Conservation (phyloP, 2,888 invertebrate genomes). For the Napeogenes inachia region DNA sequence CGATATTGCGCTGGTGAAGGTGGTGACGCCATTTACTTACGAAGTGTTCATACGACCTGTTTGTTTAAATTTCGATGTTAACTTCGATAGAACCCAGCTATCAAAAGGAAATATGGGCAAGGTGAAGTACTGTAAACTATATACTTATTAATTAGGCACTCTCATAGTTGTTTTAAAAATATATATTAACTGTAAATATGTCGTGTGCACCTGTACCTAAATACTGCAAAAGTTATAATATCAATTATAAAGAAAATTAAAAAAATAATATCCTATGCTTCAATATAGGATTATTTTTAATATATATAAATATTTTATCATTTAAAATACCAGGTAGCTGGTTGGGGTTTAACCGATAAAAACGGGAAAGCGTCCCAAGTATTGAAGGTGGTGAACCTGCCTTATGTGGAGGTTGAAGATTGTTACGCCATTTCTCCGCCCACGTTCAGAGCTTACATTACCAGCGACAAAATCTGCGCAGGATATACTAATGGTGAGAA, state of each 20-base stretch:
- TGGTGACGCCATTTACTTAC: conserved; percentile 55
- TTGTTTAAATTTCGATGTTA: conserved; percentile 61
- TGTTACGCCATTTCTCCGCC: conserved; percentile 35
- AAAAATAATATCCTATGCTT: no score
- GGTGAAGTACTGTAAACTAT: neutral
- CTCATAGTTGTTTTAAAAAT: no score
- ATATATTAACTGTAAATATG: no score
- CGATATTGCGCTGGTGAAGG: conserved; percentile 73
- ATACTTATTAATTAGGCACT: no score
- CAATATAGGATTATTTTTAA: no score
- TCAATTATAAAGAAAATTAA: no score
- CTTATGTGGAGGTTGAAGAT: conserved; percentile 36
- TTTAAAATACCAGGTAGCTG: conserved; percentile 39
- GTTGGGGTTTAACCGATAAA: conserved; percentile 43
- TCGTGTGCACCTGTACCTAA: no score
- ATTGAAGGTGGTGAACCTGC: conserved; percentile 40
- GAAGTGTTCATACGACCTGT: conserved; percentile 65
- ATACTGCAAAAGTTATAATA: no score
- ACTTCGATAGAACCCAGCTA: conserved; percentile 44
- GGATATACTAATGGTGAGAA: conserved; percentile 43
- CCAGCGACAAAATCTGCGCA: conserved; percentile 54
- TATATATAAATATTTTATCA: no score
- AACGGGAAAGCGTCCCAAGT: conserved; percentile 35
- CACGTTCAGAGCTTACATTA: conserved; percentile 40
- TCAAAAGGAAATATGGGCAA: conserved; percentile 35